Evolutionary conservation across 2,797 vertebrate genomes (phyloP).

Genomic region (Peromyscus attwateri): DNA sequence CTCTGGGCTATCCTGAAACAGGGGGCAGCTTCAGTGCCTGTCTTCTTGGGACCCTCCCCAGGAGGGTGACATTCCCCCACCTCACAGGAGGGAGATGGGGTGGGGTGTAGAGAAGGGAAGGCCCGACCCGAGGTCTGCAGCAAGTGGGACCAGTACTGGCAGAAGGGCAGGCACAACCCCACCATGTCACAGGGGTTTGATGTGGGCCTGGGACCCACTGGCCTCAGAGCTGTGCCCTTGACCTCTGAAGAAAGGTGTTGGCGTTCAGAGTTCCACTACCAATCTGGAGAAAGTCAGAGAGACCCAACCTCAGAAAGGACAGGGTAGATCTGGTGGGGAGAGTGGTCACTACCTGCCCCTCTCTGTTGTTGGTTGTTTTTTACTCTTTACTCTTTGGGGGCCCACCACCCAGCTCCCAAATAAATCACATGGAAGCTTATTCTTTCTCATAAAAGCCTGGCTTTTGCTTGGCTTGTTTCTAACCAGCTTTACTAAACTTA

Average conservation of each 20-base stretch:
- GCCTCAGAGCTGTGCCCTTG: neutral
- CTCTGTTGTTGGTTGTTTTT: neutral
- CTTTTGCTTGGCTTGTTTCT: neutral
- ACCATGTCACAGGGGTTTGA: fast-evolving
- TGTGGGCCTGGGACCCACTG: neutral
- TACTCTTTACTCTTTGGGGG: neutral
- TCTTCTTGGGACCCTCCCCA: neutral
- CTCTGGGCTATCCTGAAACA: slow-evolving; percentile 91
- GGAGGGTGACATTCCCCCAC: neutral
- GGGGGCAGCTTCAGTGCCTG: neutral
- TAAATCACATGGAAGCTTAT: neutral
- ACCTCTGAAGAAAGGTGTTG: too few species aligned
- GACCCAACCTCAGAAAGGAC: neutral
- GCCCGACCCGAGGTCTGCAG: neutral
- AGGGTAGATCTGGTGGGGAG: fast-evolving
- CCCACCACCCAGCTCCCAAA: neutral
- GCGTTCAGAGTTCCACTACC: neutral
- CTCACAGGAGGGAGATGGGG: neutral
- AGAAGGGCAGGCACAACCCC: neutral
- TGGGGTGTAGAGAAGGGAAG: neutral
- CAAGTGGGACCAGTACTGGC: fast-evolving
- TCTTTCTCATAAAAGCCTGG: neutral
- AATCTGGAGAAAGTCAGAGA: neutral
- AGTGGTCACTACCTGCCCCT: neutral
- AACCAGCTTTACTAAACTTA: neutral